phyloP scores from a whole-genome alignment of 2,888 invertebrate species.

The Leistus spinibarbis region DNA sequence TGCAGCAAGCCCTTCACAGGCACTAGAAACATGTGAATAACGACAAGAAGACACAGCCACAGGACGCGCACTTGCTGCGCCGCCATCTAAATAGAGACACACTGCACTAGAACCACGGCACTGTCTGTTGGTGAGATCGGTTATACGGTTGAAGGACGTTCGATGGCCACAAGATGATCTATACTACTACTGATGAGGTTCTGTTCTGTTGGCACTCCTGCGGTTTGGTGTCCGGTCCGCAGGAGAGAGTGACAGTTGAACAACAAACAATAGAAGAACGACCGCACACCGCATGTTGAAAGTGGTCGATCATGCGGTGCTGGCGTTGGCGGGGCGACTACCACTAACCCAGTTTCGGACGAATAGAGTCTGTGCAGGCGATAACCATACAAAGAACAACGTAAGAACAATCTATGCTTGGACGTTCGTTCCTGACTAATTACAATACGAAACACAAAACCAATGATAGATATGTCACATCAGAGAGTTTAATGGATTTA shows the following conservation, averaged over 20 bases:
- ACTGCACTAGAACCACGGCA: neutral
- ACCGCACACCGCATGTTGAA: slow-evolving; percentile 1
- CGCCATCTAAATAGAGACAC: neutral
- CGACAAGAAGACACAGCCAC: neutral
- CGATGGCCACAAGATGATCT: neutral
- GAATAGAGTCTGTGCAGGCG: slow-evolving; percentile 10
- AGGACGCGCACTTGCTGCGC: neutral
- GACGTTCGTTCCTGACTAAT: neutral
- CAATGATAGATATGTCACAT: neutral
- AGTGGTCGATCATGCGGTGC: slow-evolving; percentile 6
- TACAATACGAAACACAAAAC: neutral
- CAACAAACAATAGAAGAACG: slow-evolving; percentile 9
- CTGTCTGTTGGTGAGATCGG: no score
- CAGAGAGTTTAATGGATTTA: neutral
- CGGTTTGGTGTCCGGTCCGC: neutral
- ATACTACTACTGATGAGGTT: neutral
- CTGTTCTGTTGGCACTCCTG: neutral
- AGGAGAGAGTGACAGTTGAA: slow-evolving; percentile 13
- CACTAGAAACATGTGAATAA: neutral
- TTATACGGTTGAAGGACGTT: neutral
- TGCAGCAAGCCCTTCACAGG: neutral
- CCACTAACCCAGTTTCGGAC: slow-evolving; percentile 32
- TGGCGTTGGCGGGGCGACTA: neutral
- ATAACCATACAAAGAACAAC: neutral
- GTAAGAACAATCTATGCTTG: neutral